phyloP scores from a whole-genome alignment of 2,888 invertebrate genomes.

The Halictus quadricinctus region DNA sequence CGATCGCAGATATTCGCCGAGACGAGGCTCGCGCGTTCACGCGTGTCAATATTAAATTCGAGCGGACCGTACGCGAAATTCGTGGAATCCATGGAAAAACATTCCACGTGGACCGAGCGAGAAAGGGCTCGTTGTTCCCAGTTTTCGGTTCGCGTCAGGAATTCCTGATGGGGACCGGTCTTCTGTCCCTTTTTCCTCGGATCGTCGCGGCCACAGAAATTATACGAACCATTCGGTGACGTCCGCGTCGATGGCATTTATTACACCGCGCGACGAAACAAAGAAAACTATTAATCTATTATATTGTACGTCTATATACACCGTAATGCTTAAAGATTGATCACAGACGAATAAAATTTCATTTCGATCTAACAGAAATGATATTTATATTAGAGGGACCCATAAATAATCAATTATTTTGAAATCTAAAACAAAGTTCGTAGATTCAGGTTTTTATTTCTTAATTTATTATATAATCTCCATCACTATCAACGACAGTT shows the following conservation, averaged over 20 bases:
- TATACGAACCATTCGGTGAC: neutral
- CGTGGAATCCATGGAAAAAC: conserved; percentile 40
- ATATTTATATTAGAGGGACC: too few species aligned
- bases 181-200: neutral
- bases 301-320: too few species aligned
- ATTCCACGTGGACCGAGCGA: conserved; percentile 20
- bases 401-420: too few species aligned
- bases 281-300: neutral
- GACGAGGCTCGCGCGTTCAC: conserved; percentile 3
- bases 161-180: conserved; percentile 10
- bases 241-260: neutral
- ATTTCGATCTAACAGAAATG: too few species aligned
- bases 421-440: too few species aligned
- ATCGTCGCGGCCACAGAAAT: neutral
- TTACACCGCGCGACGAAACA: neutral
- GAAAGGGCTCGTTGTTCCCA: conserved; percentile 8
- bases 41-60: conserved; percentile 50
- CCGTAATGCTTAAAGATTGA: too few species aligned
- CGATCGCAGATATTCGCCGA: neutral
- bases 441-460: too few species aligned
- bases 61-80: conserved; percentile 26
- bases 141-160: conserved; percentile 19
- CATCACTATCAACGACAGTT: too few species aligned
- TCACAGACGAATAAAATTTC: too few species aligned
- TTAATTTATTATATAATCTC: too few species aligned